Evolutionary conservation across 2,797 vertebrate species (phyloP), one percentile per base, ranked within the genome.

Genomic region (Sebastes diploproa): DNA sequence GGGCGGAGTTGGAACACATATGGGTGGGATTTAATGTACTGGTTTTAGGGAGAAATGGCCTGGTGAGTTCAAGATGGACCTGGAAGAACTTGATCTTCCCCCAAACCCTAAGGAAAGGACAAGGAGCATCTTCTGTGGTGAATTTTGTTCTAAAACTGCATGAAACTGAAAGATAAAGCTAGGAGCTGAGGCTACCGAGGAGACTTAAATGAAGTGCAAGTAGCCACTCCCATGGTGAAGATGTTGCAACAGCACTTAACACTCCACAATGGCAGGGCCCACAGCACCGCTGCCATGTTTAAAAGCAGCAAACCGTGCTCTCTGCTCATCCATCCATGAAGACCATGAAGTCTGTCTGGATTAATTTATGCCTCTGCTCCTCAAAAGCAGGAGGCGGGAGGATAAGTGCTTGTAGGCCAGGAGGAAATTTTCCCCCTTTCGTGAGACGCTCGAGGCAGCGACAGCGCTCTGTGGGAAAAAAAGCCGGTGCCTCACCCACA

Each of bases 401-500:
- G 64, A 78, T 74, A 78, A 80, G 85, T 77, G 83, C 78, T 75
- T 23, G 55, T 60, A 60, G 59, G 63, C 46, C 8, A 13, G 36
- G 50, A 52, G 65, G 56, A 46, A 5, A 29, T 63, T 72, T 42
- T 72, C 59, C 27, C 65, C 62, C 72, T 7, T 52, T 22, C 69
- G 64, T 54, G 75, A 74, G 66, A 50, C 25, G 52, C 80, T 84
- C 27, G n/a, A 80, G 75, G 85, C 74, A 50, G 83, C 50, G 70
- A 27, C 78, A 34, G 71, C n/a, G 56, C 56, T 80, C 64, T 14
- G 32, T 77, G 81, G 52, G 67, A 80, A 81, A 78, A 82, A 89
- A 38, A 38, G 89, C 90, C 88, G 79, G 89, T 81, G 92, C 93
- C 94, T 94, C 94, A 93, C 94, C 93, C 93, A 94, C 93, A 94